Evolutionary conservation across 2,797 vertebrate genomes (phyloP), one percentile per base, ranked within the genome.

Genomic region (Anguilla anguilla): DNA sequence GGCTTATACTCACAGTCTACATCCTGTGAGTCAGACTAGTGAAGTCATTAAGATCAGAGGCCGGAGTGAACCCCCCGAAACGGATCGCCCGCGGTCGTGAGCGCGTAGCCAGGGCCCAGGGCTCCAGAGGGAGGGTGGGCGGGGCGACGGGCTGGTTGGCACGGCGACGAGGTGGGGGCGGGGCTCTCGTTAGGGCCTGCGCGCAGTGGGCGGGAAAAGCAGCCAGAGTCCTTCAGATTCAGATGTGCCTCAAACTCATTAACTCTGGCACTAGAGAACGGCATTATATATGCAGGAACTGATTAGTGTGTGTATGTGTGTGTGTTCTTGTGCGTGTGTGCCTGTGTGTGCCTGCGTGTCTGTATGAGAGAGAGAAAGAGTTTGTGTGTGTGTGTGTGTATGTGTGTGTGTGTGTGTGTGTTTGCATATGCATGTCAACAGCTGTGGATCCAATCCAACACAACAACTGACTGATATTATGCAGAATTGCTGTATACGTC

Each of bases 271-370:
- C 84, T 49, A 9, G 51, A 84, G 92, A 94, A 92, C 93, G 93
- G 93, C 89, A 92, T 92, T 94, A 85, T 55, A 90, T 90, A 92
- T 91, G 91, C 91, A 94, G 94, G 94, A 93, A 89, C 90, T 86
- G 83, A 89, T 92, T 91, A 91, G 91, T 92, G 6, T 72, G 69
- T 77, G 64, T 59, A 10, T 53, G 28, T 83, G 28, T 39, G 35
- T 49, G 17, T 19, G 10, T n/a, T n/a, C n/a, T 1, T 77, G 53
- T 11, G 6, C 55, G 69, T 77, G 64, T 59, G 6, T 53, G 28
- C n/a, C n/a, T 83, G 28, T 39, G 35, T 49, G 17, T 19, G 10
- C 3, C 2, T 72, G 72, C 49, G 35, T 86, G 22, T 81, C n/a
- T 83, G 39, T n/a, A 6, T 35, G 4, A 22, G 46, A 39, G 17